Base-by-base conservation (phyloP, 2,113 vertebrate species). In the Phyllopteryx taeniolatus region DNA sequence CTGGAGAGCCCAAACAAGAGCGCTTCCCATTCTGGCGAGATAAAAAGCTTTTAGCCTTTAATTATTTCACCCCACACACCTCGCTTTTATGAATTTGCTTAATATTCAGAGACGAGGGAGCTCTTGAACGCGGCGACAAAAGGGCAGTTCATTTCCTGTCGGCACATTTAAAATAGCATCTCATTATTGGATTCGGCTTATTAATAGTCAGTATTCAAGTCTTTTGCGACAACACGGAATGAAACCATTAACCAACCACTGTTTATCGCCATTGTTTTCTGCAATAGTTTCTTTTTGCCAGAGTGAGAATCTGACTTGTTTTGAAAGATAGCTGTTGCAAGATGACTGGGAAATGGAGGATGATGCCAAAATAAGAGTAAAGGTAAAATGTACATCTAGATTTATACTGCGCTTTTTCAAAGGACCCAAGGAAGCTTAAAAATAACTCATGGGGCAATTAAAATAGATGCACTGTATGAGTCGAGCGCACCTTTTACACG, bases 11-110 rank as follows among this genome's bases (percentile, higher is more conserved):
- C 85, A 90, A 86, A 89, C 31, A 71, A 86, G 74, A 66, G 22
- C n/a, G 64, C 44, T 66, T 47, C 64, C 51, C 70, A 83, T 91
- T 87, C 80, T 86, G 82, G 46, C 46, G 70, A 92, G 86, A 90
- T 92, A 80, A 92, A 90, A 91, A 77, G 77, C 84, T 86, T 88
- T 91, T 83, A 90, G 60, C 76, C 75, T 84, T 89, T 90, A 86
- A 93, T 92, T 92, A 89, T 88, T 83, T 85, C 80, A 83, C 82
- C 78, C 73, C 4, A 42, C 77, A 72, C 5, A 12, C 86, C 86
- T 77, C 84, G 79, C 76, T 85, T 79, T 83, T 89, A 87, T 91
- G 85, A 89, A 89, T 92, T 85, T 90, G 85, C 85, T 91, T 87
- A 89, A 78, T 63, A 79, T 78, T 86, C 83, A 78, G 79, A 78